Conservation (phyloP, 2,113 vertebrate genomes). For the Syngnathus floridae region DNA sequence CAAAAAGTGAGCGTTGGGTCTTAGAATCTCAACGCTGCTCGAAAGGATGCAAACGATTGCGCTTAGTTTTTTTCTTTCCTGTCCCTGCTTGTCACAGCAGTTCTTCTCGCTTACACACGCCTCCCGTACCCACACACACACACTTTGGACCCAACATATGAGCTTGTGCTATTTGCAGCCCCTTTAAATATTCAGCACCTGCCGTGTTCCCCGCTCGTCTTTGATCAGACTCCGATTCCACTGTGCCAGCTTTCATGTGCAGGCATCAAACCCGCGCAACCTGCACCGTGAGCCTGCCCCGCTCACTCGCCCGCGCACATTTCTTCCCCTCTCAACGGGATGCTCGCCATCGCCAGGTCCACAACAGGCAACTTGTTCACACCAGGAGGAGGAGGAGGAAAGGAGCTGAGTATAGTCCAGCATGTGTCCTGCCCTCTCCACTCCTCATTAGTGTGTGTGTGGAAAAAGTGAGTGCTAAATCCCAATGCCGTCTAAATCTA, state of each 20-base stretch:
- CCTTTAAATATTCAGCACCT: conserved; percentile 66
- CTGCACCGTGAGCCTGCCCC: conserved; percentile 43
- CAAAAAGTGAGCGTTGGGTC: conserved; percentile 37
- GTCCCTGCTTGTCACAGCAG: conserved; percentile 34
- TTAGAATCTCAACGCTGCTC: conserved; percentile 25
- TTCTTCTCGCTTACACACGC: conserved; percentile 26
- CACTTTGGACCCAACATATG: conserved; percentile 3
- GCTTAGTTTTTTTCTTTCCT: conserved; percentile 1
- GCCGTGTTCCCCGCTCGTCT: conserved; percentile 57
- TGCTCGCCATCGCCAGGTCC: not conserved
- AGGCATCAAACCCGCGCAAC: conserved; percentile 59
- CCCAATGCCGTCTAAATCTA: not conserved
- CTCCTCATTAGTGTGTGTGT: not conserved
- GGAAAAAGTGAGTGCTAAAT: not conserved
- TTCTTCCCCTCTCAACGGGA: not conserved
- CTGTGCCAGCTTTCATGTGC: conserved; percentile 64
- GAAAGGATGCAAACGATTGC: conserved; percentile 27
- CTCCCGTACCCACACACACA: not conserved
- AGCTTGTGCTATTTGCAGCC: conserved; percentile 17
- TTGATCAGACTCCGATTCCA: conserved; percentile 65
- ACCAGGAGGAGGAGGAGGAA: not conserved
- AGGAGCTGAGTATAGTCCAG: not conserved
- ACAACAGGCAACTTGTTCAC: not conserved
- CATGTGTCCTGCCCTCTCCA: not conserved
- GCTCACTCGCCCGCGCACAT: conserved; percentile 15